Percentiles rank a stretch among this genome's conserved stretches.
Evolutionary conservation across 1,140 invertebrate species (phyloP).

Genomic region (Streblospio benedicti): DNA sequence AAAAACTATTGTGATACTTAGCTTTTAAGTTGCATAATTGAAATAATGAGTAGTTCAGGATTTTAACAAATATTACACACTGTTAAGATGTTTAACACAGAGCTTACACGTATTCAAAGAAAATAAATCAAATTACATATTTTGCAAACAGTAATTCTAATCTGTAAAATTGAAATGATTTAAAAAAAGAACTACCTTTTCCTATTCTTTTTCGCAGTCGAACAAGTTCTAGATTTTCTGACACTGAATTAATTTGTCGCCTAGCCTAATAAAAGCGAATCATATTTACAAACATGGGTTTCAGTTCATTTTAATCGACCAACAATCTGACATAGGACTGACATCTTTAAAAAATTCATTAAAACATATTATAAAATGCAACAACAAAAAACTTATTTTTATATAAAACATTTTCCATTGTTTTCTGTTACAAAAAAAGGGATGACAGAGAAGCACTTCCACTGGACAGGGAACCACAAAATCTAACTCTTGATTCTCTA

Average conservation of each 20-base stretch:
- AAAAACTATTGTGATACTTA: no score
- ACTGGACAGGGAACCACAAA: neutral
- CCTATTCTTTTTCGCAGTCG: slow-evolving; percentile 26
- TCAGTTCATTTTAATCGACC: no score
- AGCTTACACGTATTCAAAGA: no score
- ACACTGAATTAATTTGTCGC: slow-evolving; percentile 31
- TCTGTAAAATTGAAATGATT: neutral
- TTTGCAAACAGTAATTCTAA: neutral
- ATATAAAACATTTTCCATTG: neutral
- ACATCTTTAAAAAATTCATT: no score
- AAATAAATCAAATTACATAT: no score
- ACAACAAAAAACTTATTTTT: neutral
- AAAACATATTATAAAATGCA: neutral
- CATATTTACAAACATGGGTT: neutral
- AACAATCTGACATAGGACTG: no score
- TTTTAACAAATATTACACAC: no score
- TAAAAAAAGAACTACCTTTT: slow-evolving; percentile 7
- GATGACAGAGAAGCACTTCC: slow-evolving; percentile 7
- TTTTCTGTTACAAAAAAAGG: slow-evolving; percentile 21
- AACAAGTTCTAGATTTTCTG: slow-evolving; percentile 33
- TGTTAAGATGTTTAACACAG: no score
- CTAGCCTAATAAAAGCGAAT: slow-evolving; percentile 5
- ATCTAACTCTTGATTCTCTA: no score
- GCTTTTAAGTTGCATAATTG: no score
- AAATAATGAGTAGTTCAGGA: no score